Conservation (phyloP, 1,140 invertebrate genomes). For the Dufourea novaeangliae region DNA sequence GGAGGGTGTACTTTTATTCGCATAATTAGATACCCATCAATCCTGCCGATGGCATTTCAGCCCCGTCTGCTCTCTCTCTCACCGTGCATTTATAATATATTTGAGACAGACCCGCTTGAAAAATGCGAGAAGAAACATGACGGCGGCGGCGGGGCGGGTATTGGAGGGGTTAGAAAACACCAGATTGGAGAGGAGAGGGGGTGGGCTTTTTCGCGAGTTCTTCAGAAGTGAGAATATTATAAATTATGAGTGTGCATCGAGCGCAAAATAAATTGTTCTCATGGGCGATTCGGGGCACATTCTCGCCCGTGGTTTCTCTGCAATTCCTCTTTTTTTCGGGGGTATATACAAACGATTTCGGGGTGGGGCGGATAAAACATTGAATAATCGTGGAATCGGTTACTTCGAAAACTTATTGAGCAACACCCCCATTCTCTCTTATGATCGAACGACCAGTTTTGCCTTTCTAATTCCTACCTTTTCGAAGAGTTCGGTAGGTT, state of each 20-base stretch:
- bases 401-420: too few species aligned
- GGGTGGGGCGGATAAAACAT: too few species aligned
- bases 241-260: slow-evolving; percentile 37
- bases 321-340: neutral
- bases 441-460: too few species aligned
- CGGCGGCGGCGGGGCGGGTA: neutral
- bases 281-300: too few species aligned
- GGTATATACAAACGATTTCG: too few species aligned
- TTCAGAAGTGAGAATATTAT: slow-evolving; percentile 3
- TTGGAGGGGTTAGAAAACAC: too few species aligned
- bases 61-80: neutral
- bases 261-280: neutral
- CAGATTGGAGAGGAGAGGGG: too few species aligned
- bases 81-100: slow-evolving; percentile 46
- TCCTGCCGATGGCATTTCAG: slow-evolving; percentile 53
- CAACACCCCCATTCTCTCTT: too few species aligned
- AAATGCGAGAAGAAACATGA: slow-evolving; percentile 27
- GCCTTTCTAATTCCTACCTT: too few species aligned
- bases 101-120: slow-evolving; percentile 8
- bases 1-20: slow-evolving; percentile 65
- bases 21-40: slow-evolving; percentile 75
- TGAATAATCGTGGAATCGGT: too few species aligned
- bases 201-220: neutral
- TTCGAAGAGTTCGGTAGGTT: too few species aligned
- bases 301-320: too few species aligned